Evolutionary conservation across 1,140 invertebrate species (phyloP).

Genomic region (Dreissena rostriformis): DNA sequence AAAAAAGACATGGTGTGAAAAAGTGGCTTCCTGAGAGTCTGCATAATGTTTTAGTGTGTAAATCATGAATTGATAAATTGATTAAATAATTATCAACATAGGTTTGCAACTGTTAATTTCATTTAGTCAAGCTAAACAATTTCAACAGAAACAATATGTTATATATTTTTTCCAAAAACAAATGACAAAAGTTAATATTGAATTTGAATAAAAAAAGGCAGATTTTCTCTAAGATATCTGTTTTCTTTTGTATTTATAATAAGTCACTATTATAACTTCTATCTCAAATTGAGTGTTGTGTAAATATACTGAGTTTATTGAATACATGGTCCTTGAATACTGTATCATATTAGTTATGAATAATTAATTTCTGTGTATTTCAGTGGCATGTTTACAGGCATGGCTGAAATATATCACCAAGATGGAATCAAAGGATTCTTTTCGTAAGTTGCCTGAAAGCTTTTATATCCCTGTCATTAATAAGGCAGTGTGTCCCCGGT

Average conservation of each 20-base stretch:
- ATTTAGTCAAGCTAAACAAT: no score
- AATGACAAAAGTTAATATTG: neutral
- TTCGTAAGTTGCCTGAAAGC: slow-evolving; percentile 36
- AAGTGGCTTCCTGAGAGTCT: neutral
- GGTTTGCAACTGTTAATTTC: neutral
- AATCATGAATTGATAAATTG: neutral
- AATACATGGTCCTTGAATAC: no score
- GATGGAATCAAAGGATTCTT: slow-evolving; percentile 52
- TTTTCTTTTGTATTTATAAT: no score
- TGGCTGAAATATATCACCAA: slow-evolving; percentile 38
- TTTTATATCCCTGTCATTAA: neutral
- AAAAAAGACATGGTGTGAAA: no score
- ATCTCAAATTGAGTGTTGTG: no score
- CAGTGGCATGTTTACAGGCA: slow-evolving; percentile 35
- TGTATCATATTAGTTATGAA: no score
- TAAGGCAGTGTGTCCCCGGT: no score
- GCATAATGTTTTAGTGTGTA: neutral
- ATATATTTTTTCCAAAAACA: neutral
- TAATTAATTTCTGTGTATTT: neutral
- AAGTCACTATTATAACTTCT: no score
- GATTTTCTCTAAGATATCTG: no score
- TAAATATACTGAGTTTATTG: no score
- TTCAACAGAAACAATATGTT: neutral
- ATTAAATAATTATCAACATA: neutral
- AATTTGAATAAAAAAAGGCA: no score